Evolutionary conservation across 1,140 invertebrate species (phyloP), one percentile per base, ranked within the genome.

Genomic region (Eciton burchellii): DNA sequence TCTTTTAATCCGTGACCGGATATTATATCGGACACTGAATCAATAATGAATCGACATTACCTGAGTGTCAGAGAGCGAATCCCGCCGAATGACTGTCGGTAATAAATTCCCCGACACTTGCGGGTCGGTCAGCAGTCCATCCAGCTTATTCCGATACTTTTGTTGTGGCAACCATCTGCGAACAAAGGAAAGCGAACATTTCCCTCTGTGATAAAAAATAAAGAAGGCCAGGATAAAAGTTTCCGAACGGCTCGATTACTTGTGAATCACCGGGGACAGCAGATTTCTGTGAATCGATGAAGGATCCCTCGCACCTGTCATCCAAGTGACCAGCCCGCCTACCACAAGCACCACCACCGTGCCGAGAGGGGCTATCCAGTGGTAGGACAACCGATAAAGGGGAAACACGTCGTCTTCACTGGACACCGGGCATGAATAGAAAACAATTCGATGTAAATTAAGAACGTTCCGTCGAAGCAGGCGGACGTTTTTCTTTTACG

Each of bases 301-400:
- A 6, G 95, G 93, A 92, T 96, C 93, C n/a, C 92, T 93, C 3
- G 94, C 92, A 57, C 96, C 96, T 35, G 96, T 97, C n/a, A 96
- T 56, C 84, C 95, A 95, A 73, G 96, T 96, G 4, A 96, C 95
- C 14, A 96, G 83, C 3, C 95, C 91, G 3, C 97, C 97, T 1
- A 97, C 95, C 2, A 96, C 79, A 21, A 97, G 90, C 0, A 96
- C 95, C 0, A 95, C 94, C 1, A 94, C 73, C 11, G 94, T 94
- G 5, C 96, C 97, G 41, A 96, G 90, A 1, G 96, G 96, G 68
- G 97, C 96, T 89, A 97, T 97, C 96, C 97, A 97, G 88, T 96
- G 96, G 89, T 96, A 97, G 1, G 96, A 97, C 29, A 97, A 88
- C 19, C 96, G 95, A 92, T 97, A 97, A 29, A 97, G 90, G 0